Percentiles rank a stretch among this genome's conserved stretches.
These are phyloP conservation scores for Aradophagus sp. DNA, from an alignment of 1,140 invertebrate genomes.

Conservation along the genomic window DNA sequence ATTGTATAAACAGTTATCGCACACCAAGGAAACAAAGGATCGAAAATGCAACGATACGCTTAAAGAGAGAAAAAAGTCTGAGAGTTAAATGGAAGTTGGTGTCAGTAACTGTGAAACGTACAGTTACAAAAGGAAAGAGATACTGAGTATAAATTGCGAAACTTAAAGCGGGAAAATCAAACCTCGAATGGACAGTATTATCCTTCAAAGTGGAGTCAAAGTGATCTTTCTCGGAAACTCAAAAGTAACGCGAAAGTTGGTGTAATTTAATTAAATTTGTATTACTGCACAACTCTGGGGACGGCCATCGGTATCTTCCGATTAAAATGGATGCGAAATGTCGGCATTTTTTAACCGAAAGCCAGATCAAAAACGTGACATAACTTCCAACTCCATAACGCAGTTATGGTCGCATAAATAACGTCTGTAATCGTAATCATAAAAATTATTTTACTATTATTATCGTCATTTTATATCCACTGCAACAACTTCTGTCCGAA, in stretches of 20 bases:
- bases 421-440: too few relatives aligned
- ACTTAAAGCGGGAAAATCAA: too few relatives aligned
- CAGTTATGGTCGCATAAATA: too few relatives aligned
- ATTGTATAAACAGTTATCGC: slow-evolving; percentile 14
- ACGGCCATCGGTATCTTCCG: too few relatives aligned
- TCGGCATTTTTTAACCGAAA: too few relatives aligned
- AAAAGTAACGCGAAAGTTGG: slow-evolving; percentile 11
- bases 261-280: slow-evolving; percentile 26
- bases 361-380: too few relatives aligned
- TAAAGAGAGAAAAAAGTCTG: background rate
- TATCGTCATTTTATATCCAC: slow-evolving; percentile 17
- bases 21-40: slow-evolving; percentile 2
- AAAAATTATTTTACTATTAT: too few relatives aligned
- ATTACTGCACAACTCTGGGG: background rate
- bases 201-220: too few relatives aligned
- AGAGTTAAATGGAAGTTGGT: slow-evolving; percentile 8
- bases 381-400: too few relatives aligned
- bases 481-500: slow-evolving; percentile 19
- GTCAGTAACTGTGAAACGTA: slow-evolving; percentile 1
- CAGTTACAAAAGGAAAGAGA: slow-evolving; percentile 1
- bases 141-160: slow-evolving; percentile 12
- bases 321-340: too few relatives aligned
- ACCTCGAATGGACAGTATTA: too few relatives aligned
- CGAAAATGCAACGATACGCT: too few relatives aligned
- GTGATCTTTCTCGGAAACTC: slow-evolving; percentile 7